A percentile compares a stretch with the other conserved stretches of the same genome.
phyloP scores from a whole-genome alignment of 2,888 invertebrate species.

The Scelioninae gen. 1 region DNA sequence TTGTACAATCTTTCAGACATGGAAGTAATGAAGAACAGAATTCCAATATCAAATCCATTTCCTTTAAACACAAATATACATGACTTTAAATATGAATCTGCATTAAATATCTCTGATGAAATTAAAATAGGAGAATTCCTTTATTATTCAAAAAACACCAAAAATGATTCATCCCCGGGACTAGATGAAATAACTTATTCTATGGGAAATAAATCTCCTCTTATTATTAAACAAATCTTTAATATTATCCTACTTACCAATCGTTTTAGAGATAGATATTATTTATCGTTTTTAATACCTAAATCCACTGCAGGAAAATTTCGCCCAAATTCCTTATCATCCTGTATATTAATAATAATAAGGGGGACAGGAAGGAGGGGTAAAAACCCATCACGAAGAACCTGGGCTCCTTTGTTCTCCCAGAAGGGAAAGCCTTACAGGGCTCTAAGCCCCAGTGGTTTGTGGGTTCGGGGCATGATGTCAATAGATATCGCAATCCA shows the following conservation, averaged over 20 bases:
- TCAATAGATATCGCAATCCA: no score
- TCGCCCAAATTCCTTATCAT: constrained; percentile 17
- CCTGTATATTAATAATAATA: background rate
- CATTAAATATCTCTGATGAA: background rate
- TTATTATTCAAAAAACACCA: background rate
- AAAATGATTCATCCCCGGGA: constrained; percentile 31
- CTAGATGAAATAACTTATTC: constrained; percentile 12
- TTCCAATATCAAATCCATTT: no score
- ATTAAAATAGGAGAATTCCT: constrained; percentile 5
- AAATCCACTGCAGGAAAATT: background rate
- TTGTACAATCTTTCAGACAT: background rate
- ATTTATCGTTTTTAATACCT: constrained; percentile 24
- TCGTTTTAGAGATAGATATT: background rate
- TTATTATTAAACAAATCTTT: background rate
- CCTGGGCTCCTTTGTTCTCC: no score
- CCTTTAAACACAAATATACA: no score
- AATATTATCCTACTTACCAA: background rate
- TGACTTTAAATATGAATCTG: no score
- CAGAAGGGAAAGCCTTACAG: no score
- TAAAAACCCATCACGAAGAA: no score
- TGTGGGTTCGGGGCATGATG: no score
- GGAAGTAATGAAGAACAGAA: background rate
- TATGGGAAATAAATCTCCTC: background rate
- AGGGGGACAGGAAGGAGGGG: no score
- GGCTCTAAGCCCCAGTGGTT: no score